Evolutionary conservation across 1,140 invertebrate species (phyloP).

Genomic region (Drosophila pruinosa): DNA sequence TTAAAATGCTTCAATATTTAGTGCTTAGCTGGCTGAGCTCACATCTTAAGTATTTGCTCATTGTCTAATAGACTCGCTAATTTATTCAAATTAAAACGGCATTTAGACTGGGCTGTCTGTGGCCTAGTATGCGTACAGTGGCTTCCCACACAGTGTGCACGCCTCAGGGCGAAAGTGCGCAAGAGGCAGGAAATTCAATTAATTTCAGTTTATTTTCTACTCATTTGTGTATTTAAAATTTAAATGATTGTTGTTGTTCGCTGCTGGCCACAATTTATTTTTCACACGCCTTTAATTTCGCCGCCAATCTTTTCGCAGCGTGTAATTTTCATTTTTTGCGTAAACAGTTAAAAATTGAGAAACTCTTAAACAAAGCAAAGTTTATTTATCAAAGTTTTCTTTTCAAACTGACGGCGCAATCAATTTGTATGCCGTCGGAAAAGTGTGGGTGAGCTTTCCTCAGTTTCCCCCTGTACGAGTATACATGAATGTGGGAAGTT

Average conservation of each 20-base stretch:
- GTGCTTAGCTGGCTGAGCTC: slow-evolving; percentile 29
- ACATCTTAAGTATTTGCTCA: slow-evolving; percentile 40
- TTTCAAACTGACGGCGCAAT: slow-evolving; percentile 20
- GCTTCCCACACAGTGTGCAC: slow-evolving; percentile 31
- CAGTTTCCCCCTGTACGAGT: not conserved
- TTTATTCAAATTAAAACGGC: slow-evolving; percentile 63
- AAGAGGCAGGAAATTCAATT: slow-evolving; percentile 49
- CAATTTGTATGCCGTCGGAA: slow-evolving; percentile 1
- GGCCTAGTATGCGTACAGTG: no score
- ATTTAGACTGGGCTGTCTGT: slow-evolving; percentile 25
- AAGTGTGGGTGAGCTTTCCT: slow-evolving; percentile 25
- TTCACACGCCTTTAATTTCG: slow-evolving; percentile 51
- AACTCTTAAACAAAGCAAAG: slow-evolving; percentile 29
- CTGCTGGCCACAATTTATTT: slow-evolving; percentile 45
- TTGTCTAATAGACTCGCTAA: slow-evolving; percentile 42
- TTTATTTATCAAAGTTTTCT: slow-evolving; percentile 33
- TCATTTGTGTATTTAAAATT: slow-evolving; percentile 24
- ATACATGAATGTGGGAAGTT: slow-evolving; percentile 2
- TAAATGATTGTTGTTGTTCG: slow-evolving; percentile 5
- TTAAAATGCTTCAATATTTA: slow-evolving; percentile 44
- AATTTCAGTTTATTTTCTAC: slow-evolving; percentile 42
- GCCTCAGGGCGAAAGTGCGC: slow-evolving; percentile 36
- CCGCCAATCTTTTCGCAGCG: slow-evolving; percentile 35
- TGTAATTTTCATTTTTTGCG: slow-evolving; percentile 38
- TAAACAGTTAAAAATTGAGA: slow-evolving; percentile 45